Conservation (phyloP, 2,113 vertebrate species). For the Jacana jacana region DNA sequence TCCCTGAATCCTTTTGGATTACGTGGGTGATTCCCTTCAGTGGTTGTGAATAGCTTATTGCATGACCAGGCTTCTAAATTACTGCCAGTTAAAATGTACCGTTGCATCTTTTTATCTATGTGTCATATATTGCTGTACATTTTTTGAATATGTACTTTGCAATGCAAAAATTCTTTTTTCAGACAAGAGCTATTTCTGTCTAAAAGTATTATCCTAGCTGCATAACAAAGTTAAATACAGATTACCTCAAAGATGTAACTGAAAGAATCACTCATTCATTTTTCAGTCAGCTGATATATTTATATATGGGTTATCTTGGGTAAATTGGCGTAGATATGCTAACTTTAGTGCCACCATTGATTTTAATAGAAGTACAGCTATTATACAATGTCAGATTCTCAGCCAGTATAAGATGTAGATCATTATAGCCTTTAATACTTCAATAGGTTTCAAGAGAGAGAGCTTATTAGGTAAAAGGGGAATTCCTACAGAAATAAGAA, state of each 20-base stretch:
- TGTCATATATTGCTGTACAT: not conserved
- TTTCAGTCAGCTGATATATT: constrained; percentile 10
- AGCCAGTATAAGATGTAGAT: not conserved
- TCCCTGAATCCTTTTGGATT: not conserved
- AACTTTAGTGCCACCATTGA: not conserved
- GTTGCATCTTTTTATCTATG: not conserved
- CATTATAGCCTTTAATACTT: constrained; percentile 66
- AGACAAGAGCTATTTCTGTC: not conserved
- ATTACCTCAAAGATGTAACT: not conserved
- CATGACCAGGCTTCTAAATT: not conserved
- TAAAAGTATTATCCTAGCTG: not conserved
- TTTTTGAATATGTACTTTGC: not conserved
- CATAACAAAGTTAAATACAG: not conserved
- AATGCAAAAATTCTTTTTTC: not conserved
- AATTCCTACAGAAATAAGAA: constrained; percentile 62
- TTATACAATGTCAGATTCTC: not conserved
- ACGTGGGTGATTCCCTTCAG: not conserved
- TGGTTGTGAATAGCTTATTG: not conserved
- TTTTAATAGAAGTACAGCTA: constrained; percentile 9
- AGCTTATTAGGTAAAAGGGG: constrained; percentile 56
- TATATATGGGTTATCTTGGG: not conserved
- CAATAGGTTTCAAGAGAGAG: constrained; percentile 71
- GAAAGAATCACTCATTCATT: not conserved
- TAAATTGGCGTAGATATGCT: not conserved
- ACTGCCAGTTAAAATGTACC: not conserved